These are phyloP conservation scores for Drosophila nr. fundita DNA, from an alignment of 2,888 invertebrate species.

Conservation along the genomic window DNA sequence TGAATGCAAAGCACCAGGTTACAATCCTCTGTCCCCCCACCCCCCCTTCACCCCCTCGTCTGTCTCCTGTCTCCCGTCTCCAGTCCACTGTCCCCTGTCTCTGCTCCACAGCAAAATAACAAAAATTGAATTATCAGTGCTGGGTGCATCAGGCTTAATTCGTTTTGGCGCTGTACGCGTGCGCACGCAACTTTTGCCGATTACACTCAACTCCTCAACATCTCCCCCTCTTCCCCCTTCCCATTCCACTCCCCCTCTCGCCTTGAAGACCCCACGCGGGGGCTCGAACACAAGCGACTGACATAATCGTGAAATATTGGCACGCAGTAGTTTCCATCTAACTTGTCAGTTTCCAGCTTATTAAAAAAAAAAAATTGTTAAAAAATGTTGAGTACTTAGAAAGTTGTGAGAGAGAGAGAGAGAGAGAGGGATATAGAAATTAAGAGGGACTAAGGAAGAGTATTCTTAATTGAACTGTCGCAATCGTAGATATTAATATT, in stretches of 20 bases:
- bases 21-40: slow-evolving; percentile 4
- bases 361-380: neutral
- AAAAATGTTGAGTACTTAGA: neutral
- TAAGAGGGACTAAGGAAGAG: neutral
- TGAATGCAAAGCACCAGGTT: slow-evolving; percentile 50
- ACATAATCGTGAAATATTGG: slow-evolving; percentile 83
- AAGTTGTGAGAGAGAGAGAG: neutral
- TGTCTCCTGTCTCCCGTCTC: neutral
- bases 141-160: slow-evolving; percentile 81
- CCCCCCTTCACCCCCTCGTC: neutral
- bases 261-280: slow-evolving; percentile 59
- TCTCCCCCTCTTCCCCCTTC: accelerated
- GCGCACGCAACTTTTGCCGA: slow-evolving; percentile 78
- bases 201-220: slow-evolving; percentile 12
- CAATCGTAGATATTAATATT: neutral
- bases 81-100: neutral
- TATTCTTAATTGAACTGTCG: neutral
- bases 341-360: slow-evolving; percentile 18
- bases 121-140: slow-evolving; percentile 83
- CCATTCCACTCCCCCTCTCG: neutral
- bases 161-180: slow-evolving; percentile 84
- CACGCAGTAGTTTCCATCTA: slow-evolving; percentile 66
- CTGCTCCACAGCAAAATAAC: slow-evolving; percentile 27
- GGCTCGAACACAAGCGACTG: slow-evolving; percentile 75
- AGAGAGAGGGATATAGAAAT: neutral